These are phyloP conservation scores for Dorcus parallelipipedus DNA, from an alignment of 2,888 invertebrate species.

Conservation along the genomic window DNA sequence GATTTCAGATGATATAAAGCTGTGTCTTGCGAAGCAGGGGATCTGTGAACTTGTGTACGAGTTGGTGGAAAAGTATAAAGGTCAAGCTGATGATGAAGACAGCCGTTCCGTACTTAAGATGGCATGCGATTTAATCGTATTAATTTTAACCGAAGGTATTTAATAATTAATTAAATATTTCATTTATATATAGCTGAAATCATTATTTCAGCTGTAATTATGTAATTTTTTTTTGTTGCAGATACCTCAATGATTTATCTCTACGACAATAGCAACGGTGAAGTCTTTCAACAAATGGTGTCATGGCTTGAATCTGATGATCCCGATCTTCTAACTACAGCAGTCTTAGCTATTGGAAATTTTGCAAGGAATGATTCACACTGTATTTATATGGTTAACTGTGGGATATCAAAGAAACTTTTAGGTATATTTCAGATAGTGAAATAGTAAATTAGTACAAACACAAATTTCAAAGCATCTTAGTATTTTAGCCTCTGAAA, in stretches of 20 bases:
- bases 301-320: conserved; percentile 74
- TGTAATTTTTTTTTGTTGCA: conserved; percentile 40
- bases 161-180: neutral
- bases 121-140: conserved; percentile 81
- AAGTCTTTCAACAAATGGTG: conserved; percentile 68
- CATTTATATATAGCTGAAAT: neutral
- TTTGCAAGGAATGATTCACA: conserved; percentile 85
- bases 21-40: conserved; percentile 70
- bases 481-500: too few species aligned
- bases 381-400: conserved; percentile 78
- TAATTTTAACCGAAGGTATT: conserved; percentile 80
- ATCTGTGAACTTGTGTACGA: conserved; percentile 73
- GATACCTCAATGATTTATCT: conserved; percentile 84
- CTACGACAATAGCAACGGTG: conserved; percentile 73
- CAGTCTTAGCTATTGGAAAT: conserved; percentile 82
- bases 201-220: too few species aligned
- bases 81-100: conserved; percentile 60
- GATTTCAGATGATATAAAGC: conserved; percentile 70
- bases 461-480: neutral
- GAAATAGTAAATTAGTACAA: neutral
- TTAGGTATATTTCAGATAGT: conserved; percentile 49
- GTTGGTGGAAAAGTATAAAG: conserved; percentile 68
- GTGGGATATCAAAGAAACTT: conserved; percentile 70
- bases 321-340: conserved; percentile 75
- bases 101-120: conserved; percentile 70